Evolutionary conservation across 2,888 invertebrate species (phyloP).

Genomic region (Drosophila cognata): DNA sequence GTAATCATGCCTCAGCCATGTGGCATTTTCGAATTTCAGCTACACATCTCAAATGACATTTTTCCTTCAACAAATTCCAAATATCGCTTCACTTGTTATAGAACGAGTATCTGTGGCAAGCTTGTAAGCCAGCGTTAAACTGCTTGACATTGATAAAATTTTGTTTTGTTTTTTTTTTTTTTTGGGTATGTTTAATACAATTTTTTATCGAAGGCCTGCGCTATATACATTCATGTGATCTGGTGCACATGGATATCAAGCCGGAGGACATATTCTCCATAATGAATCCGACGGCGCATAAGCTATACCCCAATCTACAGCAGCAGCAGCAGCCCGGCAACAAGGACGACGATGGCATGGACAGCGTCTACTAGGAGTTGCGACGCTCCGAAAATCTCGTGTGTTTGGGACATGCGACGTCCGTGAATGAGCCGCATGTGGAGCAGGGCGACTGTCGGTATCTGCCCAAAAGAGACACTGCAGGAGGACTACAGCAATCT

Average conservation of each 20-base stretch:
- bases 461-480: slow-evolving; percentile 92
- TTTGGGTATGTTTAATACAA: too few species aligned
- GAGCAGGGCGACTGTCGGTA: slow-evolving; percentile 98
- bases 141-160: neutral
- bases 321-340: slow-evolving; percentile 31
- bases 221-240: slow-evolving; percentile 94
- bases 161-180: neutral
- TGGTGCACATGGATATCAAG: slow-evolving; percentile 97
- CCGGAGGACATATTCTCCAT: slow-evolving; percentile 96
- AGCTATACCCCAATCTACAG: slow-evolving; percentile 29
- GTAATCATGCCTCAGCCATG: slow-evolving; percentile 1
- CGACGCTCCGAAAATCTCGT: slow-evolving; percentile 87
- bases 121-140: neutral
- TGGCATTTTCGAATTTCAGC: neutral
- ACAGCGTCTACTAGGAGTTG: slow-evolving; percentile 89
- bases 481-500: slow-evolving; percentile 92
- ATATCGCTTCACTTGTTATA: neutral
- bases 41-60: neutral
- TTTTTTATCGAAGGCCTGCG: slow-evolving; percentile 88
- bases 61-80: neutral
- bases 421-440: slow-evolving; percentile 91
- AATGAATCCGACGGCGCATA: slow-evolving; percentile 85
- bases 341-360: slow-evolving; percentile 90
- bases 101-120: neutral
- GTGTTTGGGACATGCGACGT: slow-evolving; percentile 97